phyloP scores from a whole-genome alignment of 2,888 invertebrate genomes.

The Scaeva pyrastri region DNA sequence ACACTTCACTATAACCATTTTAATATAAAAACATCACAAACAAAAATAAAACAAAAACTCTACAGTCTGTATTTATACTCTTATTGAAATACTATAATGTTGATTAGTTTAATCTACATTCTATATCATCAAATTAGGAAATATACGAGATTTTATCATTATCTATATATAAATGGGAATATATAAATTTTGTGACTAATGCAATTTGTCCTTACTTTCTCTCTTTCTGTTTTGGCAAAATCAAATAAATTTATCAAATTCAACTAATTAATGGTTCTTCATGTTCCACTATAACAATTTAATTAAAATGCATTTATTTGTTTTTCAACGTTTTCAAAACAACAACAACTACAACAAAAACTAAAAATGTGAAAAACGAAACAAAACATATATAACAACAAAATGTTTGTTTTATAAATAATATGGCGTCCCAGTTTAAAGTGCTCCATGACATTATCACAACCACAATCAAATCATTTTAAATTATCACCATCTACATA shows the following conservation, averaged over 20 bases:
- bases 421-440: slow-evolving; percentile 27
- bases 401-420: slow-evolving; percentile 27
- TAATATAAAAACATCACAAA: background rate
- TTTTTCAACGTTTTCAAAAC: slow-evolving; percentile 2
- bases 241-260: slow-evolving; percentile 43
- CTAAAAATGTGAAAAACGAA: background rate
- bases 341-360: background rate
- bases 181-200: slow-evolving; percentile 11
- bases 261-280: slow-evolving; percentile 58
- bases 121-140: background rate
- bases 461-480: slow-evolving; percentile 61
- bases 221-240: background rate
- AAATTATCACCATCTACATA: slow-evolving; percentile 30
- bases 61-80: too few relatives aligned
- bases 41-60: background rate
- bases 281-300: slow-evolving; percentile 51
- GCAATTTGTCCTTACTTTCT: background rate
- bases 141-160: background rate
- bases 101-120: slow-evolving; percentile 14
- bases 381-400: background rate
- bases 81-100: background rate
- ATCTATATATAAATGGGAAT: background rate
- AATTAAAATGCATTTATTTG: slow-evolving; percentile 60
- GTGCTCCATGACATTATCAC: slow-evolving; percentile 58
- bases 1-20: background rate